phyloP scores from a whole-genome alignment of 2,113 vertebrate genomes.

The Illadopsis cleaveri region DNA sequence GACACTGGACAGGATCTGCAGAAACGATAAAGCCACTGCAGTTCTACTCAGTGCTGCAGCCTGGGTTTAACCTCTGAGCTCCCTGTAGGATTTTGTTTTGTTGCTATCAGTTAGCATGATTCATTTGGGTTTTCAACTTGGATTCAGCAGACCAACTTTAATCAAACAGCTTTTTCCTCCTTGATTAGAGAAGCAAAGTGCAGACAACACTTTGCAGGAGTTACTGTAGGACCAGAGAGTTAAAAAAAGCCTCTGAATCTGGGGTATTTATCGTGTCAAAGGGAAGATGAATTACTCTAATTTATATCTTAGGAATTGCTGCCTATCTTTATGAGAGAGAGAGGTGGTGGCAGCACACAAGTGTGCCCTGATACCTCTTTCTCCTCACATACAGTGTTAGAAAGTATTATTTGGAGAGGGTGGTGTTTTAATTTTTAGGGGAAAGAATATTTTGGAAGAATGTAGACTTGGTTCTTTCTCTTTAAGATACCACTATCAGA shows the following conservation, averaged over 20 bases:
- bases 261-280: neutral
- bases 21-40: neutral
- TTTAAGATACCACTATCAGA: neutral
- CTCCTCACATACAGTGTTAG: neutral
- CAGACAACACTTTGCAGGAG: neutral
- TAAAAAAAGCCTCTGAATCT: neutral
- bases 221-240: neutral
- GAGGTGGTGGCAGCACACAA: neutral
- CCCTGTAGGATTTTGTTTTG: neutral
- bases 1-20: neutral
- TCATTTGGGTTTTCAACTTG: neutral
- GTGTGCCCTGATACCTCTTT: neutral
- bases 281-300: neutral
- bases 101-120: neutral
- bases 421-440: neutral
- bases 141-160: neutral
- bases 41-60: neutral
- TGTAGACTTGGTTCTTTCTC: neutral
- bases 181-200: neutral
- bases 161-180: neutral
- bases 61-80: neutral
- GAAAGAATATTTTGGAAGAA: neutral
- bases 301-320: neutral
- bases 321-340: neutral
- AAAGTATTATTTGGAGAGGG: neutral